Percentiles rank a stretch among this genome's conserved stretches.
These are phyloP conservation scores for Drosophila biarmipes DNA, from an alignment of 1,140 invertebrate genomes.

Conservation along the genomic window DNA sequence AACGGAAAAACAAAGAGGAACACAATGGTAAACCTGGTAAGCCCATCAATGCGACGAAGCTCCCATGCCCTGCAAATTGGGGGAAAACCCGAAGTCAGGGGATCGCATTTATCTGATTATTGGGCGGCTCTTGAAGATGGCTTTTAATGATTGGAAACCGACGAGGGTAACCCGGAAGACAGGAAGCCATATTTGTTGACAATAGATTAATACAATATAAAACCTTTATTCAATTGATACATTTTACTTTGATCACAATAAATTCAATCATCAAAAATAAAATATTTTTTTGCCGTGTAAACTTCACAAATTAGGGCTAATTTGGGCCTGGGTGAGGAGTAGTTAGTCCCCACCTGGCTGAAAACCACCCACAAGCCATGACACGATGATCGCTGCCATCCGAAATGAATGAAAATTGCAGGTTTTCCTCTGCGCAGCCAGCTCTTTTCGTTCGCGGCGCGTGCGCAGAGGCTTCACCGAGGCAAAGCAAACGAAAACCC, in stretches of 20 bases:
- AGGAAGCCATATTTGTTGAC: too few relatives aligned
- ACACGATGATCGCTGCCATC: conserved; percentile 40
- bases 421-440: conserved; percentile 40
- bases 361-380: conserved; percentile 44
- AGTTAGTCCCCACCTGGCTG: background rate
- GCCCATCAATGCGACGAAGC: conserved; percentile 34
- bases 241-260: too few relatives aligned
- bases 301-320: background rate
- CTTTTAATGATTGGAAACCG: background rate
- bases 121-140: background rate
- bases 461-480: conserved; percentile 30
- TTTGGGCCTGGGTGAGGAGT: background rate
- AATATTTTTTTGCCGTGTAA: background rate
- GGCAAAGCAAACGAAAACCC: background rate
- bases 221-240: too few relatives aligned
- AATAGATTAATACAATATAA: too few relatives aligned
- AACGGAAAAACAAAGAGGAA: conserved; percentile 18
- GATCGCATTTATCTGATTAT: conserved; percentile 9
- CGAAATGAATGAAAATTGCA: conserved; percentile 58
- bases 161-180: too few relatives aligned
- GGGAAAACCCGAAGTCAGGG: background rate
- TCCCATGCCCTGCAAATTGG: conserved; percentile 36
- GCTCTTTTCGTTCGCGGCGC: conserved; percentile 35
- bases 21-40: conserved; percentile 7
- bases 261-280: too few relatives aligned